Evolutionary conservation across 2,113 vertebrate species (phyloP), one percentile per base, ranked within the genome.

Genomic region (Phrynosoma platyrhinos): DNA sequence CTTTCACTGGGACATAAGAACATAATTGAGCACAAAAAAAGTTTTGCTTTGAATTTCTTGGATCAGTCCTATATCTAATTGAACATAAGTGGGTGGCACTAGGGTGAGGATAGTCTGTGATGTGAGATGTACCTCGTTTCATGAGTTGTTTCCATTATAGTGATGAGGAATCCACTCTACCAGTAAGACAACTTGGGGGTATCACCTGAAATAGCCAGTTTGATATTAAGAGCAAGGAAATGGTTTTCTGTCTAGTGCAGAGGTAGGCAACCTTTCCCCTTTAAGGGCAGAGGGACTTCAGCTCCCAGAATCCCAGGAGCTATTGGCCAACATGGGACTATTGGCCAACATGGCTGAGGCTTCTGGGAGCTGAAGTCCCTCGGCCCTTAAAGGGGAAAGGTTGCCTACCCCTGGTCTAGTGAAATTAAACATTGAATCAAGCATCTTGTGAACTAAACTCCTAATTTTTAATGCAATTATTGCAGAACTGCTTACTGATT

Each of bases 401-500:
- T n/a, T n/a, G n/a, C n/a, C n/a, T n/a, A n/a, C n/a, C n/a, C n/a
- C n/a, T n/a, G n/a, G n/a, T 36, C 42, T 90, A 90, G 52, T 86
- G 78, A 68, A 55, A 47, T 20, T 8, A 72, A 90, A 88, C 83
- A 68, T 89, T 47, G 72, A 91, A 89, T 91, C 77, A 47, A 87
- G 79, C 16, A 82, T 25, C 68, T 85, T 32, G 21, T 2, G 62
- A 91, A 87, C 87, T 52, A 76, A 87, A 91, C 77, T 89, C 89
- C 3, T 83, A 18, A 69, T 79, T 89, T 90, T 74, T 92, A 78
- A 68, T 90, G 88, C 72, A 66, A 52, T 23, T 89, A 1, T 93
- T 92, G 89, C 64, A 90, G 81, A 92, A 89, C 78, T 84, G 36
- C 89, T 94, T 91, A 93, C 94, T 92, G n/a, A 84, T 92, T 92